phyloP scores from a whole-genome alignment of 2,888 invertebrate genomes.

The Polydrusus pterygomalis region DNA sequence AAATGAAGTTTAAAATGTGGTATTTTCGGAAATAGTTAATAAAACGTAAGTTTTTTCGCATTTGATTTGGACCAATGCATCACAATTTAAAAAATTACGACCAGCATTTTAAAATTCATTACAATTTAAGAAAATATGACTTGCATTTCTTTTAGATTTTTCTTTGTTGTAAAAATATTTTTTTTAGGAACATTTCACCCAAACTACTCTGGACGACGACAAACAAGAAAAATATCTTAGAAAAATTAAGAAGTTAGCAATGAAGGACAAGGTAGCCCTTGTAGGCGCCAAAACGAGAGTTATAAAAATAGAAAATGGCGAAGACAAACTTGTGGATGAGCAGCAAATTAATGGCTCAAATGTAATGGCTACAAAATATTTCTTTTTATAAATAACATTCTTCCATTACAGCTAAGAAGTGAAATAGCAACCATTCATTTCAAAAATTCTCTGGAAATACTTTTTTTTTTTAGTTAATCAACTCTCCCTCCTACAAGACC shows the following conservation, averaged over 20 bases:
- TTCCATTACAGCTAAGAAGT: too few species aligned
- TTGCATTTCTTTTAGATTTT: background rate
- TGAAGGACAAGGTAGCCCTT: conserved; percentile 26
- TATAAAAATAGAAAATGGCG: conserved; percentile 34
- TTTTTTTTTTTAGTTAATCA: conserved; percentile 35
- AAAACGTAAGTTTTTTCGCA: too few species aligned
- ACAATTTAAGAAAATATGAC: too few species aligned
- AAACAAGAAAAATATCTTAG: conserved; percentile 41
- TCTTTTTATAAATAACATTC: too few species aligned
- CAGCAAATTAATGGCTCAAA: background rate
- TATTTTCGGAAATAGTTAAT: too few species aligned
- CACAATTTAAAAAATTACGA: too few species aligned
- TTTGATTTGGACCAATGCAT: too few species aligned
- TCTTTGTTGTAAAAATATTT: background rate
- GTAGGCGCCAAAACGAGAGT: conserved; percentile 37
- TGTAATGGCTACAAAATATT: background rate
- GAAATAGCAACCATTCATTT: too few species aligned
- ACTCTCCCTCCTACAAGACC: conserved; percentile 28
- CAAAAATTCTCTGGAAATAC: too few species aligned
- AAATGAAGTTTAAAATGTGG: background rate
- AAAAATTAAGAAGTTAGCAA: conserved; percentile 12
- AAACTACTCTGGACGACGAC: conserved; percentile 31
- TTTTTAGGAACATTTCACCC: conserved; percentile 36
- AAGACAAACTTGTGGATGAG: background rate
- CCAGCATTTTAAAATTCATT: too few species aligned